These are phyloP conservation scores for Caenorhabditis sp. DNA, from an alignment of 2,888 invertebrate genomes.

Conservation along the genomic window DNA sequence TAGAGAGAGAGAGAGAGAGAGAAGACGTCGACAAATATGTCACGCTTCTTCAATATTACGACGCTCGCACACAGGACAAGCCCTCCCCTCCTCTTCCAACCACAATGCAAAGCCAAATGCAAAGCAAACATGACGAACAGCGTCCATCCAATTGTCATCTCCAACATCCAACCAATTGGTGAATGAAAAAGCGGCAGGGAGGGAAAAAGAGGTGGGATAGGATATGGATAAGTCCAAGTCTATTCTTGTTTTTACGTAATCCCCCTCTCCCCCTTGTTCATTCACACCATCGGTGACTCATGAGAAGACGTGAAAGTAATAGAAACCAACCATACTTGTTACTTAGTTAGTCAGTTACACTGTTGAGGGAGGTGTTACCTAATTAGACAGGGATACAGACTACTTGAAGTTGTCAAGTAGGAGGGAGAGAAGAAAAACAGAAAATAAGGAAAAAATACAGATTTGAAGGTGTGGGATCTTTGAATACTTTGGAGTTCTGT, in stretches of 20 bases:
- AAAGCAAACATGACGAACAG: conserved; percentile 21
- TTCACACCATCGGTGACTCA: neutral
- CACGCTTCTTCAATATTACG: conserved; percentile 56
- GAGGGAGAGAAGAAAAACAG: neutral
- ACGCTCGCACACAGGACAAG: conserved; percentile 7
- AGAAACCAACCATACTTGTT: conserved; percentile 9
- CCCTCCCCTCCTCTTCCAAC: too few species aligned
- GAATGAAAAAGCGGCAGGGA: too few species aligned
- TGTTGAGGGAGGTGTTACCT: neutral
- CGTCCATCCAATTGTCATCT: too few species aligned
- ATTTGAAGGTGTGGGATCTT: too few species aligned
- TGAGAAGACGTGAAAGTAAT: neutral
- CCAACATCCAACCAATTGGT: conserved; percentile 2
- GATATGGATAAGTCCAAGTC: conserved; percentile 22
- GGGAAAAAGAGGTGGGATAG: conserved; percentile 5
- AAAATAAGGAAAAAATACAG: neutral
- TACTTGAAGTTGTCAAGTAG: conserved; percentile 5
- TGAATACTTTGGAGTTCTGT: too few species aligned
- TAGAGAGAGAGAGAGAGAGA: neutral
- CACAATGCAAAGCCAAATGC: too few species aligned
- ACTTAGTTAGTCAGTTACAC: too few species aligned
- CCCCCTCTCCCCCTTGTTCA: neutral
- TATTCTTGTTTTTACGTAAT: conserved; percentile 32
- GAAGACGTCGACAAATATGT: conserved; percentile 26
- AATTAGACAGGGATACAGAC: conserved; percentile 2